A percentile compares a stretch with the other conserved stretches of the same genome.
Conservation (phyloP, 2,797 vertebrate genomes). For the Tympanoctomys barrerae region DNA sequence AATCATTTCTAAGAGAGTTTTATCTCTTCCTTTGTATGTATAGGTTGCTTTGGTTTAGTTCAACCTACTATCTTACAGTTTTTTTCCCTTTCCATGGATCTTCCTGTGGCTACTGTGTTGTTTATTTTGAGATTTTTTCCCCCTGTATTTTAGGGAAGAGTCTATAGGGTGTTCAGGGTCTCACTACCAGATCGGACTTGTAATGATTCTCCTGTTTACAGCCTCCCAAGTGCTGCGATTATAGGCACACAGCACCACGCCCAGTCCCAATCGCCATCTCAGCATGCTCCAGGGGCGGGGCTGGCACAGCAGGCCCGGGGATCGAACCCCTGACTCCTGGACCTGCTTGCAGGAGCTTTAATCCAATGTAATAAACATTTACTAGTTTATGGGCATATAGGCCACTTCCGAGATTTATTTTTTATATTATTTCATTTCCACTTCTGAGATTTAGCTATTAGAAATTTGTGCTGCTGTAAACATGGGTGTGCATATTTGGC, state of each 20-base stretch:
- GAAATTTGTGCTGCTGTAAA: not conserved
- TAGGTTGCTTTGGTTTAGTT: not conserved
- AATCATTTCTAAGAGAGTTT: conserved; percentile 20
- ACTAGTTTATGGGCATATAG: not conserved
- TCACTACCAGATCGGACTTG: too few species aligned
- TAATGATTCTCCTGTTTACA: too few species aligned
- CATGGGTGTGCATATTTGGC: not conserved
- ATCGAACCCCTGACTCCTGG: too few species aligned
- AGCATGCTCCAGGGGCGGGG: too few species aligned
- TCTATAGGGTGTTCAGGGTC: too few species aligned
- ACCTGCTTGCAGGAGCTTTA: too few species aligned
- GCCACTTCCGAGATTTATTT: not conserved
- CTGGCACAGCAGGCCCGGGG: too few species aligned
- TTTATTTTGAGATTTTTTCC: not conserved
- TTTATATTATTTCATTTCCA: too few species aligned
- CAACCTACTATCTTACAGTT: not conserved
- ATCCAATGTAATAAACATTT: not conserved
- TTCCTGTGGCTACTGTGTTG: not conserved
- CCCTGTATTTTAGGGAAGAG: too few species aligned
- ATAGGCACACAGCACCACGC: too few species aligned
- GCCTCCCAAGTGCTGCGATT: too few species aligned
- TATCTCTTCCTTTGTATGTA: not conserved
- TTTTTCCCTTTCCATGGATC: not conserved
- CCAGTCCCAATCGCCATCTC: too few species aligned
- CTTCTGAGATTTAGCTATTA: not conserved